phyloP scores from a whole-genome alignment of 2,113 vertebrate genomes.

The Buteo buteo region DNA sequence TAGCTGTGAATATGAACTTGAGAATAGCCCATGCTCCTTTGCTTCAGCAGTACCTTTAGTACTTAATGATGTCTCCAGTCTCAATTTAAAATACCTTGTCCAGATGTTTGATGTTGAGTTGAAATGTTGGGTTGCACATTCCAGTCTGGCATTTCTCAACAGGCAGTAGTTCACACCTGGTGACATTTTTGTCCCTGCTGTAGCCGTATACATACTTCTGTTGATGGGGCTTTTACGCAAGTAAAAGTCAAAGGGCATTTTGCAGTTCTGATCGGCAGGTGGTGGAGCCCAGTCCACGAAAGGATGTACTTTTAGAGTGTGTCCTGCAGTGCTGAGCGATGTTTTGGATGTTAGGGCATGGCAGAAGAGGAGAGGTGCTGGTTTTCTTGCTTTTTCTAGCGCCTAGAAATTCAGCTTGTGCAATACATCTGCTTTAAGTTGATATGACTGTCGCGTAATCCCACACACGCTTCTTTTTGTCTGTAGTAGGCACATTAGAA shows the following conservation, averaged over 20 bases:
- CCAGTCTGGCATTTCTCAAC: neutral
- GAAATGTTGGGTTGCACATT: neutral
- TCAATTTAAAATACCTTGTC: neutral
- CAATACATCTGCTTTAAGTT: neutral
- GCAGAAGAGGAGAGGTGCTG: neutral
- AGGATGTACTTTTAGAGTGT: no score
- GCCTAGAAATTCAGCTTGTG: neutral
- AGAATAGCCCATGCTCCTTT: neutral
- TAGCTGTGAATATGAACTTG: neutral
- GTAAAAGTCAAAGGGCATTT: neutral
- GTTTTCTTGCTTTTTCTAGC: neutral
- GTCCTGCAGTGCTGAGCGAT: neutral
- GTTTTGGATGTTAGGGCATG: neutral
- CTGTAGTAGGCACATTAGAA: neutral
- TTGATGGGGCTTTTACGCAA: neutral
- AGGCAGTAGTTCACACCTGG: neutral
- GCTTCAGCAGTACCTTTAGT: neutral
- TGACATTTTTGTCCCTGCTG: neutral
- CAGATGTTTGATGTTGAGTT: neutral
- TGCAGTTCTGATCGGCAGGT: neutral
- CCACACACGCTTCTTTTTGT: rapidly evolving
- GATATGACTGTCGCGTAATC: neutral
- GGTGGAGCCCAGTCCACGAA: neutral
- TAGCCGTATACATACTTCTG: neutral
- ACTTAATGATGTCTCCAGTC: neutral